phyloP scores from a whole-genome alignment of 2,888 invertebrate species.

The Isotomurus palustris region DNA sequence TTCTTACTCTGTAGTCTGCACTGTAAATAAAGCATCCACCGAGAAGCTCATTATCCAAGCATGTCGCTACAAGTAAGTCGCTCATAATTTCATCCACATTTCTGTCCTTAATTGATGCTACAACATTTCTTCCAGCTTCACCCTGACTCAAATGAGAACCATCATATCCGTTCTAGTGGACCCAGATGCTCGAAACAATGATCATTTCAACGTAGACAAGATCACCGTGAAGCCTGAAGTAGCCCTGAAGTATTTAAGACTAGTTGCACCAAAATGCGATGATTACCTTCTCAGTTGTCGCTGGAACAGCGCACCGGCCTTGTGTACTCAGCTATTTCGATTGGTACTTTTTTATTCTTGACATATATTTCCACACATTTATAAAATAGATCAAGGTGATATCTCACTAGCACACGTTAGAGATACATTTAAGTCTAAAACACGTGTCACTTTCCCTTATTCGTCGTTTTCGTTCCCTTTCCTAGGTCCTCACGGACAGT shows the following conservation, averaged over 20 bases:
- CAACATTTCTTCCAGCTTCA: slow-evolving; percentile 25
- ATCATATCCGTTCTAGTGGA: slow-evolving; percentile 41
- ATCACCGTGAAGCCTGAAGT: slow-evolving; percentile 27
- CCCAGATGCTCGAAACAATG: slow-evolving; percentile 38
- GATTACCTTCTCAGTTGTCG: slow-evolving; percentile 38
- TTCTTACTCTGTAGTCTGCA: slow-evolving; percentile 27
- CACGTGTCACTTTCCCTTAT: not conserved
- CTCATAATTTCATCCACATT: not conserved
- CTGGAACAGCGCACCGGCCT: slow-evolving; percentile 35
- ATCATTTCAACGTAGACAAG: slow-evolving; percentile 25
- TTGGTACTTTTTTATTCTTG: slow-evolving; percentile 10
- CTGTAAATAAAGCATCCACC: slow-evolving; percentile 39
- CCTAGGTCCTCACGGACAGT: slow-evolving; percentile 34
- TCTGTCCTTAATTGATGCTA: not conserved
- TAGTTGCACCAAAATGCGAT: slow-evolving; percentile 43
- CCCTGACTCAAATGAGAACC: slow-evolving; percentile 38
- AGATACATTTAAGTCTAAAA: not conserved
- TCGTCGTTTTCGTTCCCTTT: not conserved
- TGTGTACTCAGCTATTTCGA: slow-evolving; percentile 29
- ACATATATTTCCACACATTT: not conserved
- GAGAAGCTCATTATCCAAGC: slow-evolving; percentile 36
- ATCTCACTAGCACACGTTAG: not conserved
- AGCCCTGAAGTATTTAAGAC: slow-evolving; percentile 38
- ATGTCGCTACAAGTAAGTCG: slow-evolving; percentile 33
- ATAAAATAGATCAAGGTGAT: not conserved